These are phyloP conservation scores for Diadumene lineata DNA, from an alignment of 92 coral and sea anemone genomes.

Conservation along the genomic window DNA sequence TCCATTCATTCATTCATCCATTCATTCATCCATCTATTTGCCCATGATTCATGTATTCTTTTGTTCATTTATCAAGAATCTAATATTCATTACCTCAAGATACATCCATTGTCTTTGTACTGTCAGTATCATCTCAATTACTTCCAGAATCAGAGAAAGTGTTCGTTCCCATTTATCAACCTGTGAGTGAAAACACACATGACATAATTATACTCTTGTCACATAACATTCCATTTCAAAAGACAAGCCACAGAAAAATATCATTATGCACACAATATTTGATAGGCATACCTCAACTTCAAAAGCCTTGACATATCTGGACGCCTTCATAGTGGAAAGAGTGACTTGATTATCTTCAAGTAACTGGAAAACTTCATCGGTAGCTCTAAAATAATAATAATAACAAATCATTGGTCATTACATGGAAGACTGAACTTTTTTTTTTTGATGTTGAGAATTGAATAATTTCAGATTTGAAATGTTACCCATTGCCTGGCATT, in stretches of 20 bases:
- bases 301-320: slow-evolving; percentile 96
- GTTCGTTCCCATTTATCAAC: slow-evolving; percentile 99
- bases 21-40: not conserved
- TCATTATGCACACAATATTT: not conserved
- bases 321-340: slow-evolving; percentile 97
- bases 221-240: not conserved
- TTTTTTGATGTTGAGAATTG: too few species aligned
- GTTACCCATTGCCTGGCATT: too few species aligned
- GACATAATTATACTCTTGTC: not conserved
- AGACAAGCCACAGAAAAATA: too few species aligned
- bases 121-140: slow-evolving; percentile 94
- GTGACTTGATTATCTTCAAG: slow-evolving; percentile 99
- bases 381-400: slow-evolving; percentile 52
- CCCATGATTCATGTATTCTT: not conserved
- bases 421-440: too few species aligned
- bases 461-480: too few species aligned
- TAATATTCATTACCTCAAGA: slow-evolving; percentile 71
- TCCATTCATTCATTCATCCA: not conserved
- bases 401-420: not conserved
- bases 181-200: slow-evolving; percentile 32
- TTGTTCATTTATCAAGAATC: too few species aligned
- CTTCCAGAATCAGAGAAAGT: slow-evolving; percentile 94
- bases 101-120: slow-evolving; percentile 99
- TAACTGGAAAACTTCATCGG: slow-evolving; percentile 95
- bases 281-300: slow-evolving; percentile 76